A percentile compares a stretch with the other conserved stretches of the same genome.
These are phyloP conservation scores for Ellobium chinense DNA, from an alignment of 2,888 invertebrate species.

Conservation along the genomic window DNA sequence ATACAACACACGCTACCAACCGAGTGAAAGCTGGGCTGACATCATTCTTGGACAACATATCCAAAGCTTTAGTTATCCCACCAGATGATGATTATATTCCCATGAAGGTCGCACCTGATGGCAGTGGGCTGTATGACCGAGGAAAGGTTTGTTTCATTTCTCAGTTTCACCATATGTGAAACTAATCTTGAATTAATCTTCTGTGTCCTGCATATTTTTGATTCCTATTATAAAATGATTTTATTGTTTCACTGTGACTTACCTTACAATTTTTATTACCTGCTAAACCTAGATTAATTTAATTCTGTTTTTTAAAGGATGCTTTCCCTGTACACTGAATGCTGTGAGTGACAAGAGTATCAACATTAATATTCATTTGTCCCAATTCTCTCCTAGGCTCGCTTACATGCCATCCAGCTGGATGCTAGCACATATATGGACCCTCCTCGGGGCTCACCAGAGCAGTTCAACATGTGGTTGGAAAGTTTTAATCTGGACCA, in stretches of 20 bases:
- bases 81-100: conserved; percentile 64
- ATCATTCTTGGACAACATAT: conserved; percentile 71
- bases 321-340: no score
- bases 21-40: conserved; percentile 73
- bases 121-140: conserved; percentile 70
- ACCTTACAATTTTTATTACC: no score
- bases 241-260: no score
- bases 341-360: no score
- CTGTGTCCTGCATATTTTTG: no score
- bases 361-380: no score
- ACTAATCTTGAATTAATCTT: no score
- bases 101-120: conserved; percentile 47
- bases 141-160: conserved; percentile 65
- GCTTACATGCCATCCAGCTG: conserved; percentile 86
- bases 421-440: conserved; percentile 87
- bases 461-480: conserved; percentile 83
- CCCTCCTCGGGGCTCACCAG: conserved; percentile 83
- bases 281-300: no score
- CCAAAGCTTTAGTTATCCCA: conserved; percentile 72
- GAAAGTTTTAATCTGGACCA: conserved; percentile 81
- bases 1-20: conserved; percentile 61
- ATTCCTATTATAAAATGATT: no score
- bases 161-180: neutral
- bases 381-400: no score
- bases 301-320: no score